Base-by-base conservation (phyloP, 2,797 vertebrate species). In the Schizopygopsis pylzovi region DNA sequence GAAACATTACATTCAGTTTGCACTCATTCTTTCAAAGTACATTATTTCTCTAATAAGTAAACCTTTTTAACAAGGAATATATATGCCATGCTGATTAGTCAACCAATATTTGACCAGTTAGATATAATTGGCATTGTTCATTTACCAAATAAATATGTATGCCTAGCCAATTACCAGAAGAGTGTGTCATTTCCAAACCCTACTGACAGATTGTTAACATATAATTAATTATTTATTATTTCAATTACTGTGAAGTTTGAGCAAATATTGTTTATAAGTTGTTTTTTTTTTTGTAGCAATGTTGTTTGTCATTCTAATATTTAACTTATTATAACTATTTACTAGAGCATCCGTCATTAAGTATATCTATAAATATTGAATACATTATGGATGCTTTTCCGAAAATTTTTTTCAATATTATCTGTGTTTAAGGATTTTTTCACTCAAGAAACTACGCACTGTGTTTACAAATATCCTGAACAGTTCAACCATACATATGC, bases 401-500 rank as follows among this genome's bases (percentile, higher is more conserved):
- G 67, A 41, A 70, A 49, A 11, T 15, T 11, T 0, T 18, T 52
- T 52, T 33, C 25, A 75, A 1, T 6, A 15, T 52, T 73, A 25
- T 28, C 43, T 8, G 13, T 8, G 43, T 5, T 33, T 43, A 43
- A 10, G 41, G 8, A 43, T 43, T 2, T 49, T 49, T 49, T 16
- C 13, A 49, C 15, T 49, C 47, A 15, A 16, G 47, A 49, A 49
- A 6, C 43, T 43, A 43, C 9, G 6, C 43, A 49, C 12, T 79
- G 68, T 63, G 68, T n/a, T 63, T 18, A 43, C 39, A 15, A 13
- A 11, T 61, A n/a, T 39, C 3, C n/a, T 56, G 22, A 77, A 67
- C 47, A 71, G 63, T 56, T 49, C 33, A 79, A 63, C 78, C n/a
- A 77, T 43, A 56, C 49, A 68, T 47, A 86, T 79, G 59, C 33